Percentiles rank a stretch among this genome's conserved stretches.
These are phyloP conservation scores for Thereva unica DNA, from an alignment of 2,888 invertebrate species.

Conservation along the genomic window DNA sequence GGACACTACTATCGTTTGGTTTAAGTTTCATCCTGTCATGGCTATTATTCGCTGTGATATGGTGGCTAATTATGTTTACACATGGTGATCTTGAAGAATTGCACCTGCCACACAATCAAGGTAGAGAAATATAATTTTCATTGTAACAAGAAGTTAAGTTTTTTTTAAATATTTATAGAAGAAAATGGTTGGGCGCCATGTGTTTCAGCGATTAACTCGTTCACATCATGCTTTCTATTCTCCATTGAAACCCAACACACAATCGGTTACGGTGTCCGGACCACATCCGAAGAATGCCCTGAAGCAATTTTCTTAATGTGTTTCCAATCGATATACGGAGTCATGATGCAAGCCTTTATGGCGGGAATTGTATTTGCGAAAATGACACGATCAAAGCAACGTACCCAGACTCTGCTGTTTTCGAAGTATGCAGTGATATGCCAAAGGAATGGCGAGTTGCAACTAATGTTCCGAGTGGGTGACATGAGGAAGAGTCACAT, in stretches of 20 bases:
- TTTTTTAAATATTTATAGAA: slow-evolving; percentile 45
- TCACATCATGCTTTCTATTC: slow-evolving; percentile 92
- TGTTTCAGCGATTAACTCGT: slow-evolving; percentile 81
- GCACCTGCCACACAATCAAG: slow-evolving; percentile 63
- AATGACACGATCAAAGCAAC: slow-evolving; percentile 90
- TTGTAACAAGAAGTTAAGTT: neutral
- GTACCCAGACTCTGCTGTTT: slow-evolving; percentile 92
- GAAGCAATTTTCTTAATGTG: slow-evolving; percentile 94
- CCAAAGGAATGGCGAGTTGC: slow-evolving; percentile 81
- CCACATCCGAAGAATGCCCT: slow-evolving; percentile 89
- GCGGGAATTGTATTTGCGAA: slow-evolving; percentile 91
- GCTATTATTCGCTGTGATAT: slow-evolving; percentile 85
- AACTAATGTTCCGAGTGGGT: slow-evolving; percentile 89
- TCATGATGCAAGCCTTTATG: slow-evolving; percentile 79
- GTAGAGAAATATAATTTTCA: slow-evolving; percentile 42
- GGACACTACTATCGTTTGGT: slow-evolving; percentile 85
- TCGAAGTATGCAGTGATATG: slow-evolving; percentile 87
- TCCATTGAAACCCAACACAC: slow-evolving; percentile 96
- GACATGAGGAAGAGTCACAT: slow-evolving; percentile 95
- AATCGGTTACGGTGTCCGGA: slow-evolving; percentile 82
- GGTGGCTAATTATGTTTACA: slow-evolving; percentile 87
- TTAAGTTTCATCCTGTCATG: slow-evolving; percentile 84
- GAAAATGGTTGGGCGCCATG: slow-evolving; percentile 79
- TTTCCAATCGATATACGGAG: slow-evolving; percentile 90
- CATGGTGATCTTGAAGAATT: slow-evolving; percentile 83